Evolutionary conservation across 92 coral and sea anemone genomes (phyloP), one percentile per base, ranked within the genome.

Genomic region (Palythoa grandis): DNA sequence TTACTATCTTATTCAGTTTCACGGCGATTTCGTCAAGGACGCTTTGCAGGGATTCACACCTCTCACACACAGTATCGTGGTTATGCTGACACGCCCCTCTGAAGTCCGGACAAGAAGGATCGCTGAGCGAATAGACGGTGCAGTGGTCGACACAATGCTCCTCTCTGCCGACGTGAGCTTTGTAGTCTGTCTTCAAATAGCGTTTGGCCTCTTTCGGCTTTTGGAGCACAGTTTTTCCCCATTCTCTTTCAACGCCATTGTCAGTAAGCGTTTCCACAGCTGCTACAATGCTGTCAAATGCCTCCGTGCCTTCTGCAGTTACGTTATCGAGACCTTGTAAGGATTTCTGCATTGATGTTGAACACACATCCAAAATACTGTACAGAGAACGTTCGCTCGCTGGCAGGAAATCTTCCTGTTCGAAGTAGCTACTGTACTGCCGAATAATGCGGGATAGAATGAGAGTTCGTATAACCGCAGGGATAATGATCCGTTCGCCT

Each of bases 111-210:
- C 39, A 22, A 29, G 10, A 2, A 38, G 50, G 47, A 24, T 71
- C 76, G 52, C 52, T 71, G 10, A 38, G 13, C 20, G 52, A 23
- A 17, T 90, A 66, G 65, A 79, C 73, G n/a, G 72, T 83, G 85
- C 93, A 90, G 56, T 90, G 93, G 70, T 90, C 90, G 17, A 78
- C 82, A 61, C 93, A 90, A 61, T 67, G 14, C 78, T 84, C 82
- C 54, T 91, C 89, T 22, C 89, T 88, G 19, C 93, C 91, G 24
- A 88, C 91, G 68, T 91, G 93, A 15, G 77, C 60, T 67, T 88
- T 91, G 82, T 78, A 91, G 19, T 91, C 91, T 38, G 91, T 91
- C 91, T 91, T 88, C 65, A 91, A 77, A 43, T 91, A 91, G 60
- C 87, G 60, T 69, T 91, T 91, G 25, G 69, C 89, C 20, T 88